Evolutionary conservation across 2,888 invertebrate genomes (phyloP).

Genomic region (Lagria hirta): DNA sequence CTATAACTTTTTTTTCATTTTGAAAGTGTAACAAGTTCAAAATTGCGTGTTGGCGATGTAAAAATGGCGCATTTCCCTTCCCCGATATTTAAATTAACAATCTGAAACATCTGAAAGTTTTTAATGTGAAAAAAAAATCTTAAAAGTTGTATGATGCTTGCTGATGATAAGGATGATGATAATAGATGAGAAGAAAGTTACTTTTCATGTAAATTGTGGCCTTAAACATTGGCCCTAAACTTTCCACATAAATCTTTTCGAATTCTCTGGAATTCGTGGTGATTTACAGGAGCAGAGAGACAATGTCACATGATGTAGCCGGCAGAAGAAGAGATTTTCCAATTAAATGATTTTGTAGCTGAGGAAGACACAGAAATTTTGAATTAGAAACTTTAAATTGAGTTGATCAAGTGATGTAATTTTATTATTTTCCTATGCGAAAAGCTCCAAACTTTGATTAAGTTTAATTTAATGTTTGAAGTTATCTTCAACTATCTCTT

Average conservation of each 20-base stretch:
- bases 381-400: conserved; percentile 33
- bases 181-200: conserved; percentile 25
- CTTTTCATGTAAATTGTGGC: conserved; percentile 24
- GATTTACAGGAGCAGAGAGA: conserved; percentile 27
- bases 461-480: conserved; percentile 18
- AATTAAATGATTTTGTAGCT: conserved; percentile 31
- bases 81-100: conserved; percentile 18
- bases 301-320: conserved; percentile 33
- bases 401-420: conserved; percentile 32
- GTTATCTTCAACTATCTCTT: conserved; percentile 15
- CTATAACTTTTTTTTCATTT: too few relatives aligned
- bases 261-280: conserved; percentile 27
- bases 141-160: conserved; percentile 20
- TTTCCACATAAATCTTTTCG: conserved; percentile 27
- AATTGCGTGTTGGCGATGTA: too few relatives aligned
- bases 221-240: conserved; percentile 24
- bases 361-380: conserved; percentile 32
- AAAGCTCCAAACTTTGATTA: conserved; percentile 19
- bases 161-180: conserved; percentile 24
- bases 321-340: conserved; percentile 34
- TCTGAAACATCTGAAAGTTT: conserved; percentile 18
- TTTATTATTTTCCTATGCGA: conserved; percentile 22
- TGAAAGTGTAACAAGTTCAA: too few relatives aligned
- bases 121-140: conserved; percentile 20
- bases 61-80: too few relatives aligned